Evolutionary conservation across 2,888 invertebrate species (phyloP).

Genomic region (Drosophila subsilvestris): DNA sequence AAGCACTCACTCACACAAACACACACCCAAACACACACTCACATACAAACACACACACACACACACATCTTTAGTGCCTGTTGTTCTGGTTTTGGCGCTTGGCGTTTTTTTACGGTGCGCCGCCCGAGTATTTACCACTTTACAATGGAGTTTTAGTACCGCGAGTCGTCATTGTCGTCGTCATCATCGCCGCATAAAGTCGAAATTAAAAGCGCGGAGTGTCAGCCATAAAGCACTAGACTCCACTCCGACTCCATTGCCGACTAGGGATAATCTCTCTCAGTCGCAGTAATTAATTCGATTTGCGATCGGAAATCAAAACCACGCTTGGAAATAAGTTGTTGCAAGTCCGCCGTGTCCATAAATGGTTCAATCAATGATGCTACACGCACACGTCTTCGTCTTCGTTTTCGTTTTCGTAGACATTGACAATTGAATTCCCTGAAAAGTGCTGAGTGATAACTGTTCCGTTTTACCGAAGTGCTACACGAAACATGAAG

Average conservation of each 20-base stretch:
- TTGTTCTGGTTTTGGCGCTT: slow-evolving; percentile 79
- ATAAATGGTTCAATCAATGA: slow-evolving; percentile 1
- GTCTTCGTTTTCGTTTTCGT: background rate
- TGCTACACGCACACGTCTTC: background rate
- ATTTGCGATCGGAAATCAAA: slow-evolving; percentile 25
- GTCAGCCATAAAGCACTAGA: slow-evolving; percentile 74
- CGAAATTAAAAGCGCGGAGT: slow-evolving; percentile 81
- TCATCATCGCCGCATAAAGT: slow-evolving; percentile 82
- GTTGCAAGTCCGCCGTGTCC: slow-evolving; percentile 1
- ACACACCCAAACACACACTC: slow-evolving; percentile 10
- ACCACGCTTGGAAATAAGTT: background rate
- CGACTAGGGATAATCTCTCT: slow-evolving; percentile 40
- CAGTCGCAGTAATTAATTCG: slow-evolving; percentile 27
- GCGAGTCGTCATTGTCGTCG: slow-evolving; percentile 82
- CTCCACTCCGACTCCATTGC: slow-evolving; percentile 59
- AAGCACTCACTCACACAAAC: slow-evolving; percentile 12
- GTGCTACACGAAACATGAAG: slow-evolving; percentile 22
- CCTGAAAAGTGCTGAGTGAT: background rate
- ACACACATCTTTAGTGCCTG: slow-evolving; percentile 65
- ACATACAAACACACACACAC: background rate
- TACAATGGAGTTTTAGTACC: slow-evolving; percentile 82
- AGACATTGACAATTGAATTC: slow-evolving; percentile 5
- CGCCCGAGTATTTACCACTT: slow-evolving; percentile 80
- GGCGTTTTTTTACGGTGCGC: slow-evolving; percentile 78
- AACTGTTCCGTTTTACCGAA: background rate